phyloP scores from a whole-genome alignment of 2,888 invertebrate genomes.

The Heliconius ethilla region DNA sequence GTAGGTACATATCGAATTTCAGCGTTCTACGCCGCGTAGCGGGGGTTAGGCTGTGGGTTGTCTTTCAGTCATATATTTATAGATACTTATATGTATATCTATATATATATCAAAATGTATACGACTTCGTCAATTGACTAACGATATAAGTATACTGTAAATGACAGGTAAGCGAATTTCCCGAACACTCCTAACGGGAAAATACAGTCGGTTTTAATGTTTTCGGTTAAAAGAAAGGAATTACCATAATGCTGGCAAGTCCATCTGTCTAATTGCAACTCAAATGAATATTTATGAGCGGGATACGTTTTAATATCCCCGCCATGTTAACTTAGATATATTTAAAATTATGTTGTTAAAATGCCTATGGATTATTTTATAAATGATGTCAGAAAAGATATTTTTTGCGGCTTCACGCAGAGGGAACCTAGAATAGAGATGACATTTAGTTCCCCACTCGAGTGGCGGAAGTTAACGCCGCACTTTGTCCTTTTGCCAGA shows the following conservation, averaged over 20 bases:
- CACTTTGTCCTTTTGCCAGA: not conserved
- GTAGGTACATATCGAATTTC: too few relatives aligned
- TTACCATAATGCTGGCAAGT: slow-evolving; percentile 57
- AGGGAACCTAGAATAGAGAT: not conserved
- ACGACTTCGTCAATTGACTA: not conserved
- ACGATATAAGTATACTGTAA: not conserved
- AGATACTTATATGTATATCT: not conserved
- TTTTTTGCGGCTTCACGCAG: not conserved
- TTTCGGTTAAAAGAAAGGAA: slow-evolving; percentile 42
- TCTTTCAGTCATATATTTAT: not conserved
- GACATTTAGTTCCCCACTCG: not conserved
- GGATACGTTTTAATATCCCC: slow-evolving; percentile 40
- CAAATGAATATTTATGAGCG: slow-evolving; percentile 58
- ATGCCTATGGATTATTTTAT: slow-evolving; percentile 58
- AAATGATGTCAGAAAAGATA: slow-evolving; percentile 61
- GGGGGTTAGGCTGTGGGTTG: too few relatives aligned
- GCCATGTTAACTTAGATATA: slow-evolving; percentile 30
- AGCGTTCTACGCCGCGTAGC: too few relatives aligned
- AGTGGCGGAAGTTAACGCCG: not conserved
- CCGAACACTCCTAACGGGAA: slow-evolving; percentile 10
- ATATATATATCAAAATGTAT: not conserved
- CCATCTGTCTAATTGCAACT: slow-evolving; percentile 61
- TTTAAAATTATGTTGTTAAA: slow-evolving; percentile 8
- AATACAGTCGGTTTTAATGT: slow-evolving; percentile 34
- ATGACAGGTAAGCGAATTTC: slow-evolving; percentile 19